A percentile compares a stretch with the other conserved stretches of the same genome.
Conservation (phyloP, 1,140 invertebrate genomes). For the Pantala flavescens region DNA sequence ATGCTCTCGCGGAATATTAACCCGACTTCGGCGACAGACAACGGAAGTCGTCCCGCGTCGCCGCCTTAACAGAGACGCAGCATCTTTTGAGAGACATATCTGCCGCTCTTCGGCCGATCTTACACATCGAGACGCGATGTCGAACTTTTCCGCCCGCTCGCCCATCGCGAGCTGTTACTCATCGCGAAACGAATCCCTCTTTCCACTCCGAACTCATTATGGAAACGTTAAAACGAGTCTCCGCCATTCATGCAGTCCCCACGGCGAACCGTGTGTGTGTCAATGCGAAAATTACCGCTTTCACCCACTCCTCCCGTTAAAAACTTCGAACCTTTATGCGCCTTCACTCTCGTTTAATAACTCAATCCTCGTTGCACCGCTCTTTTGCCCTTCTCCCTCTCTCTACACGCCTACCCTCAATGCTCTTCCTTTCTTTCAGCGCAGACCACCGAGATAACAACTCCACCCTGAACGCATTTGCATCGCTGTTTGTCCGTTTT, state of each 20-base stretch:
- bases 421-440: background rate
- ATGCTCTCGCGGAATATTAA: too few species aligned
- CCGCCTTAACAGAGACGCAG: too few species aligned
- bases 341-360: background rate
- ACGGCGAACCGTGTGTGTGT: background rate
- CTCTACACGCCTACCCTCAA: background rate
- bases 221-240: too few species aligned
- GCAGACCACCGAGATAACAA: background rate
- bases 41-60: too few species aligned
- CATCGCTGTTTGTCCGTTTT: conserved; percentile 12
- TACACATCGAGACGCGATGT: too few species aligned
- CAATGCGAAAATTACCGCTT: background rate
- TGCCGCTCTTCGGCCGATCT: too few species aligned
- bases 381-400: background rate
- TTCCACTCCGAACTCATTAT: too few species aligned
- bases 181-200: too few species aligned
- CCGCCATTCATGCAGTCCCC: background rate
- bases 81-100: too few species aligned
- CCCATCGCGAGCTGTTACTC: too few species aligned
- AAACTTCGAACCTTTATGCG: background rate
- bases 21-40: too few species aligned
- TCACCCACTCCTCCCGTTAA: background rate
- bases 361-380: background rate
- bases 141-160: too few species aligned
- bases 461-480: background rate